Evolutionary conservation across 1,140 invertebrate species (phyloP).

Genomic region (Papilio xuthus): DNA sequence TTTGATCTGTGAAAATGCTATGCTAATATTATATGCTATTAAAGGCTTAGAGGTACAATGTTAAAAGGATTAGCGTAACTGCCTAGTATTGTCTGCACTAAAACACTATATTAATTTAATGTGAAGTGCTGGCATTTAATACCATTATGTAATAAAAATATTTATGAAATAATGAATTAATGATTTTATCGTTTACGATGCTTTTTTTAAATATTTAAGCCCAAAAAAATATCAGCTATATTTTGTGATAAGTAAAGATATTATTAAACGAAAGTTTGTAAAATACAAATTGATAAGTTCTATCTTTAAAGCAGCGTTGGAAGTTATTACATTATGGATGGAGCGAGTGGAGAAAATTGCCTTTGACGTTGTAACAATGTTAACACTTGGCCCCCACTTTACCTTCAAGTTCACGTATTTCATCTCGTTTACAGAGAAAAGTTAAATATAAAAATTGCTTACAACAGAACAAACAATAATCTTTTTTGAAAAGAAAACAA

Average conservation of each 20-base stretch:
- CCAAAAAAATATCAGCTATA: neutral
- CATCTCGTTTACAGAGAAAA: conserved; percentile 10
- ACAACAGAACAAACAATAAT: conserved; percentile 1
- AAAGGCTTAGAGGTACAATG: neutral
- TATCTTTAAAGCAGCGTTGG: conserved; percentile 22
- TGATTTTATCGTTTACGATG: too few species aligned
- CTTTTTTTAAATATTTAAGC: neutral
- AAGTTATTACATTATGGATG: conserved; percentile 26
- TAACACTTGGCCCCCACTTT: conserved; percentile 14
- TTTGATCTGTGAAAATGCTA: neutral
- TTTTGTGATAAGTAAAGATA: neutral
- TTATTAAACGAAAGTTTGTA: neutral
- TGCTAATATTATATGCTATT: neutral
- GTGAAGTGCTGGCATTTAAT: neutral
- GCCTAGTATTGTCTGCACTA: neutral
- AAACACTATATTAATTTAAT: neutral
- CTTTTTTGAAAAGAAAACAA: neutral
- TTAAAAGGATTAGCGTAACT: neutral
- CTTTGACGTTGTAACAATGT: conserved; percentile 27
- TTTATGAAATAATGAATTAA: too few species aligned
- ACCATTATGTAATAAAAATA: too few species aligned
- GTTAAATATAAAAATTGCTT: conserved; percentile 11
- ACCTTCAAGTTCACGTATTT: conserved; percentile 26
- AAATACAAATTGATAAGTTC: conserved; percentile 16
- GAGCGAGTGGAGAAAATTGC: conserved; percentile 28